A percentile compares a stretch with the other conserved stretches of the same genome.
Evolutionary conservation across 2,113 vertebrate genomes (phyloP).

Genomic region (Bos javanicus): DNA sequence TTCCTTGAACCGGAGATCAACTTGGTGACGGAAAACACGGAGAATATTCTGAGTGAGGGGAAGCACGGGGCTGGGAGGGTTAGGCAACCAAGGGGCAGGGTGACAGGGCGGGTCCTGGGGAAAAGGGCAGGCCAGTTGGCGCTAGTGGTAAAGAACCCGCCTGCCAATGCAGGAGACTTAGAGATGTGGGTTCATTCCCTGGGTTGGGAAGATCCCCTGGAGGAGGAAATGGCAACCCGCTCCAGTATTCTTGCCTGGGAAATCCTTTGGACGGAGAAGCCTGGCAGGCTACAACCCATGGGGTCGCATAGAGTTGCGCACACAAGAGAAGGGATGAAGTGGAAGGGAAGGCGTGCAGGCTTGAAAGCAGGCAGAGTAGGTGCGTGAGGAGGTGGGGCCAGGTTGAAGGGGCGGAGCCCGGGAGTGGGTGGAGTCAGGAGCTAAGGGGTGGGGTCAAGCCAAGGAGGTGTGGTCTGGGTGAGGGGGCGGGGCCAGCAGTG

Average conservation of each 20-base stretch:
- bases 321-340: background rate
- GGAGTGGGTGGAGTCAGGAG: background rate
- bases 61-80: background rate
- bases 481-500: background rate
- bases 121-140: background rate
- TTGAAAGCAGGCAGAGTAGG: background rate
- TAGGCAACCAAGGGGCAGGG: background rate
- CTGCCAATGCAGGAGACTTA: background rate
- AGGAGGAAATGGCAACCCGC: background rate
- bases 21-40: slow-evolving; percentile 94
- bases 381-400: slow-evolving; percentile 15
- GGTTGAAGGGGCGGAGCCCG: background rate
- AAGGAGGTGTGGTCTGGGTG: background rate
- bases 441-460: background rate
- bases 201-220: background rate
- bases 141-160: background rate
- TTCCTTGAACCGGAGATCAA: slow-evolving; percentile 93
- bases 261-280: background rate
- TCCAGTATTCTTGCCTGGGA: background rate
- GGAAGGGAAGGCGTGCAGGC: background rate
- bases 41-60: slow-evolving; percentile 94
- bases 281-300: background rate
- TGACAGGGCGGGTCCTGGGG: background rate
- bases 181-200: background rate
- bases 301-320: background rate